Base-by-base conservation (phyloP, 1,140 invertebrate genomes). In the Nephila pilipes region DNA sequence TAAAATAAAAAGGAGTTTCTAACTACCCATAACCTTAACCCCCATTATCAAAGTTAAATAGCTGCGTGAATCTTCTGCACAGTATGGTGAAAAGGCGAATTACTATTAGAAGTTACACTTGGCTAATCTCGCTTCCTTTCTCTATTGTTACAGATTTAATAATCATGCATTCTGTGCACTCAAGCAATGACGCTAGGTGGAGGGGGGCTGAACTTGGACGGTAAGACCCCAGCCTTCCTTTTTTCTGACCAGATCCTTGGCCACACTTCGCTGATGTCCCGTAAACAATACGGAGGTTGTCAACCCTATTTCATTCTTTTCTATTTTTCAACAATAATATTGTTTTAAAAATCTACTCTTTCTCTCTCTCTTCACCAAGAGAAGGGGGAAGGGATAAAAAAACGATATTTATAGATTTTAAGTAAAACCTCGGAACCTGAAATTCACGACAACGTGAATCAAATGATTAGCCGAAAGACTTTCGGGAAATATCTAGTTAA, bases 71-170 rank as follows among this genome's bases (percentile, higher is more conserved):
- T 87, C 25, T 60, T n/a, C 10, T 18, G 29, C 16, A 36, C 54
- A 29, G n/a, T 55, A 36, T 29, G 85, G 18, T 65, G 29, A 87
- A 63, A 65, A 29, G 85, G 16, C 22, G 85, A 63, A 87, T 87
- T 87, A 63, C 85, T 60, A 75, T 60, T 83, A 63, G 89, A 25
- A 75, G 89, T 81, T 81, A 80, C 89, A 46, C 89, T 81, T 81
- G 46, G 89, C 69, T 83, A 60, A 29, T 60, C 75, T 81, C 29
- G 89, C 75, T 90, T 90, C 89, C 89, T 90, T 32, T 90, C 22
- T 60, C 65, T 46, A 90, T 90, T 90, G 89, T 90, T 63, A 90
- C 58, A 54, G 54, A 90, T 90, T 90, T 90, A 90, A 90, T 90
- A 81, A 90, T 75, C 88, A 46, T 75, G 75, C 20, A 22, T 29